A percentile compares a stretch with the other conserved stretches of the same genome.
These are phyloP conservation scores for Pampus argenteus DNA, from an alignment of 2,797 vertebrate species.

Conservation along the genomic window DNA sequence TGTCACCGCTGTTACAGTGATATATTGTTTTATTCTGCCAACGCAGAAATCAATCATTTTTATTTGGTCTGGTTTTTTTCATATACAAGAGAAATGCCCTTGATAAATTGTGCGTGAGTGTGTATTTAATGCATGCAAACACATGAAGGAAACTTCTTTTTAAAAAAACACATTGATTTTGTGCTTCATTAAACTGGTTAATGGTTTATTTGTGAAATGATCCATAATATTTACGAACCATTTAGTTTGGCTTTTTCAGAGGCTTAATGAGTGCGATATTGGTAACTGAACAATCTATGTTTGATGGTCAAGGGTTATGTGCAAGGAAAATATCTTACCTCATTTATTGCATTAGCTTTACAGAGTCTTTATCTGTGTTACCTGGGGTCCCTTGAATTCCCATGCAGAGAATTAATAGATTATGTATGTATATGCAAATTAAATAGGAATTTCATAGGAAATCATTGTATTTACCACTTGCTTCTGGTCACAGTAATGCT, in stretches of 20 bases:
- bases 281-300: background rate
- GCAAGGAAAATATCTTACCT: constrained; percentile 14
- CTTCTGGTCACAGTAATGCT: background rate
- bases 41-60: constrained; percentile 5
- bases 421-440: too few relatives aligned
- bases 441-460: too few relatives aligned
- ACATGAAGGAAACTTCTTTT: background rate
- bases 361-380: background rate
- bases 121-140: constrained; percentile 6
- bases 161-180: background rate
- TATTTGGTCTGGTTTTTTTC: background rate
- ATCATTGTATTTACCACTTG: background rate
- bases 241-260: constrained; percentile 10
- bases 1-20: constrained; percentile 2
- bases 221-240: constrained; percentile 2
- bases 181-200: constrained; percentile 32
- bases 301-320: constrained; percentile 13
- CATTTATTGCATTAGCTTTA: constrained; percentile 1
- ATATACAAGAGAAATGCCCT: background rate
- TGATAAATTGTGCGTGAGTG: background rate
- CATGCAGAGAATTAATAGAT: background rate
- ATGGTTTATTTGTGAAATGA: constrained; percentile 26
- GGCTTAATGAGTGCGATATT: constrained; percentile 35
- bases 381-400: background rate
- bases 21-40: constrained; percentile 11